A percentile compares a stretch with the other conserved stretches of the same genome.
Evolutionary conservation across 2,797 vertebrate genomes (phyloP).

Genomic region (Betta splendens): DNA sequence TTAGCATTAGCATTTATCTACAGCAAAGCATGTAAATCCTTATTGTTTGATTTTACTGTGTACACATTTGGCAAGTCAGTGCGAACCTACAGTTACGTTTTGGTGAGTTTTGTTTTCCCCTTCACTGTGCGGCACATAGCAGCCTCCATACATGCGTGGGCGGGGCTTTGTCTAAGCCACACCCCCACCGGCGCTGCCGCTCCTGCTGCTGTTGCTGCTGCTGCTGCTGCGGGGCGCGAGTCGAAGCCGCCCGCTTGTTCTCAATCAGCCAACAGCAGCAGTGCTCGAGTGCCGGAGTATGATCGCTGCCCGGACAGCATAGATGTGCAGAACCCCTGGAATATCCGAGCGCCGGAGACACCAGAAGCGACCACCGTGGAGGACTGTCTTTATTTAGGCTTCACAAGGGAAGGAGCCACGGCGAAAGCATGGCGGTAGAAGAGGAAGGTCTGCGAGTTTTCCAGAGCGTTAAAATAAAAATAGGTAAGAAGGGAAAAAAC

Average conservation of each 20-base stretch:
- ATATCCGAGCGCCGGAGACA: constrained; percentile 72
- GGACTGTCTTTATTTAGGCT: constrained; percentile 56
- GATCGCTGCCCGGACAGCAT: constrained; percentile 65
- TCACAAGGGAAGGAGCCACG: constrained; percentile 61
- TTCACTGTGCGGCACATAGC: constrained; percentile 44
- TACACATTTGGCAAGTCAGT: too few relatives aligned
- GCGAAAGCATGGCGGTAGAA: constrained; percentile 92
- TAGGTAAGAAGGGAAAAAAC: constrained; percentile 84
- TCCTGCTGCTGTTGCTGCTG: constrained; percentile 34
- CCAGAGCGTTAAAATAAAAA: constrained; percentile 98
- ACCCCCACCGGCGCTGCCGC: constrained; percentile 39
- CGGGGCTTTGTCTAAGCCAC: constrained; percentile 39
- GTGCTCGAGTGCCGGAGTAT: constrained; percentile 36
- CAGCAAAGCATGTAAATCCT: too few relatives aligned
- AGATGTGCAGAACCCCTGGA: constrained; percentile 78
- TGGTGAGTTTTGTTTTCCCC: too few relatives aligned
- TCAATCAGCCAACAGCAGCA: constrained; percentile 51
- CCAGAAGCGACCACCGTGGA: constrained; percentile 63
- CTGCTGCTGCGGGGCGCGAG: constrained; percentile 51
- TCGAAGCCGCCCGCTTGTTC: constrained; percentile 50
- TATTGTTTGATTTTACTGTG: too few relatives aligned
- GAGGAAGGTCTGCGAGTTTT: constrained; percentile 97
- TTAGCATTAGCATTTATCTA: too few relatives aligned
- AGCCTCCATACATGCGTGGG: constrained; percentile 18
- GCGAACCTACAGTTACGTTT: too few relatives aligned